Base-by-base conservation (phyloP, 2,113 vertebrate genomes). In the Nothobranchius kuhntae region DNA sequence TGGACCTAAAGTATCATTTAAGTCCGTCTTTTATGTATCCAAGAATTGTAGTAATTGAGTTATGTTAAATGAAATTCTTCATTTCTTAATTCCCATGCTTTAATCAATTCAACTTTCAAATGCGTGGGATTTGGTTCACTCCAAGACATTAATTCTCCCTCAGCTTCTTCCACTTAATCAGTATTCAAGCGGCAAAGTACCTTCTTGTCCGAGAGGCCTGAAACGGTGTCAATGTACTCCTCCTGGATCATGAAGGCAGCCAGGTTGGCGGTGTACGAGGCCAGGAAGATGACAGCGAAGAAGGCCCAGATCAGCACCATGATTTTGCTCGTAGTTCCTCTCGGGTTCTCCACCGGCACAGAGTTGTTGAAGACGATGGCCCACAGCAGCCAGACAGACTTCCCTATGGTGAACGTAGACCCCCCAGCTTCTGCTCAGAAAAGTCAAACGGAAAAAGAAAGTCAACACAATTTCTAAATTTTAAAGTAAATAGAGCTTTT, bases 241-340 rank as follows among this genome's bases (percentile, higher is more conserved):
- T 98, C 96, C 87, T 98, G 96, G 92, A 98, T 98, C 96, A 97
- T 97, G 88, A 98, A 98, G 76, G 96, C 96, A 0, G 96, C 96
- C 89, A 98, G 92, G 92, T 98, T 96, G 86, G 96, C 96, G 1
- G 96, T 98, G 88, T 97, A 97, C 89, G 96, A 97, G 89, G 96
- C 96, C 54, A 98, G 94, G 90, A 98, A 98, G 90, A 98, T 98
- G 88, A 98, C 96, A 2, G 96, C 96, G 26, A 98, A 98, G 92
- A 98, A 98, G 80, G 96, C 96, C 96, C 96, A 98, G 71, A 98
- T 94, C 87, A 98, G 93, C 72, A 98, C 96, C 95, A 98, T 97
- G 89, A 97, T 98, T 92, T 98, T 98, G 85, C 96, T 98, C 78
- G 96, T 97, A 75, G 96, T 98, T 77, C 96, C 96, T 79, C 93